Percentiles rank a stretch among this genome's conserved stretches.
Evolutionary conservation across 2,888 invertebrate genomes (phyloP).

Genomic region (Pyrrhopygopsis socrates): DNA sequence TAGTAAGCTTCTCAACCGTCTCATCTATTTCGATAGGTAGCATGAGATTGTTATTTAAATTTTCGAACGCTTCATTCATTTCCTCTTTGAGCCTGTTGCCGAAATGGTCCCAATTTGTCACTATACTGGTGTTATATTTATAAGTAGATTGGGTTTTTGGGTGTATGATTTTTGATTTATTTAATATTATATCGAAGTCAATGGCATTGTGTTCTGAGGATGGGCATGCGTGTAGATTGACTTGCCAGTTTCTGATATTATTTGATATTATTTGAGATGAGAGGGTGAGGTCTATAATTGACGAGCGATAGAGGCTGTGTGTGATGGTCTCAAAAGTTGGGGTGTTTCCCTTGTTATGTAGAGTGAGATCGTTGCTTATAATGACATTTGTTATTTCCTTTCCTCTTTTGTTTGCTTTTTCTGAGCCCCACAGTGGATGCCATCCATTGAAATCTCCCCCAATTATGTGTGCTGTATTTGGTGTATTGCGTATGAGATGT

Average conservation of each 20-base stretch:
- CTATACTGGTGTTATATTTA: not conserved
- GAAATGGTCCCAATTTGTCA: not conserved
- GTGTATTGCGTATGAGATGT: not conserved
- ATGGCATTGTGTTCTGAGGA: not conserved
- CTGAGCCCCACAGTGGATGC: too few species aligned
- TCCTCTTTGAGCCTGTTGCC: not conserved
- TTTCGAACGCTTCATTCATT: not conserved
- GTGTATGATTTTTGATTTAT: not conserved
- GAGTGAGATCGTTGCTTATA: not conserved
- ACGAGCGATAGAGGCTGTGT: not conserved
- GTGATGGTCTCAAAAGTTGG: not conserved
- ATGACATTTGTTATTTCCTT: not conserved
- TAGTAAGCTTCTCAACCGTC: not conserved
- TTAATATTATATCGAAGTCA: not conserved
- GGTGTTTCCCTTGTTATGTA: not conserved
- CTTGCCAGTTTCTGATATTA: not conserved
- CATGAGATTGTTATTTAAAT: not conserved
- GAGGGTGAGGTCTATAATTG: not conserved
- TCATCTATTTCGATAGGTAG: not conserved
- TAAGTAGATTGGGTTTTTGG: not conserved
- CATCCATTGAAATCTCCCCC: not conserved
- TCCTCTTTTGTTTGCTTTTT: not conserved
- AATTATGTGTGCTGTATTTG: not conserved
- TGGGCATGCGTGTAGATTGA: not conserved
- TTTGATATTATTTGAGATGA: not conserved